Evolutionary conservation across 2,113 vertebrate species (phyloP).

Genomic region (Noturus placidus): DNA sequence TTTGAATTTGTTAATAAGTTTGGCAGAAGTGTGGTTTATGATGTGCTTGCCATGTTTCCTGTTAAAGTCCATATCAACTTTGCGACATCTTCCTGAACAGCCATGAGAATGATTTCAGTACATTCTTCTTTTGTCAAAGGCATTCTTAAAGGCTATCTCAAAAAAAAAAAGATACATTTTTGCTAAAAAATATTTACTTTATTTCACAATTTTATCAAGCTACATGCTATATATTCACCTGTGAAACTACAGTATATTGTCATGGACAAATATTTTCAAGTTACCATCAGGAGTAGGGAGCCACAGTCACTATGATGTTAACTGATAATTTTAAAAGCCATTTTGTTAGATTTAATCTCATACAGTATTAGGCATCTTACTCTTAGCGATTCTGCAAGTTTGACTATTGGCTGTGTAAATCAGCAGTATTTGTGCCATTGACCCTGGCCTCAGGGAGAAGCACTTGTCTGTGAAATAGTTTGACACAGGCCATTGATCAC

Average conservation of each 20-base stretch:
- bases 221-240: background rate
- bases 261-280: background rate
- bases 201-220: too few species aligned
- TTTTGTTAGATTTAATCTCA: constrained; percentile 62
- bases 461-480: constrained; percentile 84
- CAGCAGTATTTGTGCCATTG: constrained; percentile 71
- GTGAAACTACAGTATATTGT: background rate
- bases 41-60: too few species aligned
- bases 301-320: constrained; percentile 5
- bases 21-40: too few species aligned
- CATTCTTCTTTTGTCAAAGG: too few species aligned
- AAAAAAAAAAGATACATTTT: too few species aligned
- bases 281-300: background rate
- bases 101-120: too few species aligned
- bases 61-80: too few species aligned
- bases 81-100: too few species aligned
- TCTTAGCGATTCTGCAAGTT: constrained; percentile 70
- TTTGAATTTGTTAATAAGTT: too few species aligned
- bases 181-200: too few species aligned
- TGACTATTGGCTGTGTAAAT: constrained; percentile 81
- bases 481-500: constrained; percentile 77
- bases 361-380: constrained; percentile 69
- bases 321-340: constrained; percentile 23
- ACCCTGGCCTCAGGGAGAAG: constrained; percentile 65
- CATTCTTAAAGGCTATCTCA: too few species aligned